Conservation (phyloP, 1,140 invertebrate species). For the Gerris buenoi region DNA sequence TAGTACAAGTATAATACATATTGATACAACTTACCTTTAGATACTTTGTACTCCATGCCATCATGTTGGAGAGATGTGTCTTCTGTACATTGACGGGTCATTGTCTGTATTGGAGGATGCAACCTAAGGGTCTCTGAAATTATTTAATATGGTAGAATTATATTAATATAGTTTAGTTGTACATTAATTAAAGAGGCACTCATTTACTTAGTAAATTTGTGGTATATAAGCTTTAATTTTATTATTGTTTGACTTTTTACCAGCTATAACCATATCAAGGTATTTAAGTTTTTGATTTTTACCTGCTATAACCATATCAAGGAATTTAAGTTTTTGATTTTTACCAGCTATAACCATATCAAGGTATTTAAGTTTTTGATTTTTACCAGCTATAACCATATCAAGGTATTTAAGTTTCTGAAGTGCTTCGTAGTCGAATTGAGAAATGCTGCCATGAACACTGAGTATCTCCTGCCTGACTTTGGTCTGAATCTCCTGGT, state of each 20-base stretch:
- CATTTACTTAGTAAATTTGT: no score
- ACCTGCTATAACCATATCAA: neutral
- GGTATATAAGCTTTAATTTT: no score
- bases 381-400: constrained; percentile 10
- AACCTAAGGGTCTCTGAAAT: constrained; percentile 38
- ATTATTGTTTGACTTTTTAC: neutral
- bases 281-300: neutral
- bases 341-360: constrained; percentile 12
- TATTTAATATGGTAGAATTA: no score
- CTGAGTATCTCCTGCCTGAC: constrained; percentile 38
- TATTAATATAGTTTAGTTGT: no score
- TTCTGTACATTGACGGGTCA: constrained; percentile 34
- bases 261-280: neutral
- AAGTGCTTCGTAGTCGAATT: constrained; percentile 2
- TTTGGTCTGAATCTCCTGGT: constrained; percentile 39
- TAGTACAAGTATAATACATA: no score
- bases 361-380: constrained; percentile 7
- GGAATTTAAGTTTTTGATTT: neutral
- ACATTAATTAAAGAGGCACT: no score
- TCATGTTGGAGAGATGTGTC: neutral
- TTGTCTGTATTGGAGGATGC: constrained; percentile 36
- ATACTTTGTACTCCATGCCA: constrained; percentile 25
- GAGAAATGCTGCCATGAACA: neutral
- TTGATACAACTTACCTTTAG: constrained; percentile 28
- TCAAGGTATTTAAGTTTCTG: constrained; percentile 9